phyloP scores from a whole-genome alignment of 2,113 vertebrate genomes.

The Tylochromis polylepis region DNA sequence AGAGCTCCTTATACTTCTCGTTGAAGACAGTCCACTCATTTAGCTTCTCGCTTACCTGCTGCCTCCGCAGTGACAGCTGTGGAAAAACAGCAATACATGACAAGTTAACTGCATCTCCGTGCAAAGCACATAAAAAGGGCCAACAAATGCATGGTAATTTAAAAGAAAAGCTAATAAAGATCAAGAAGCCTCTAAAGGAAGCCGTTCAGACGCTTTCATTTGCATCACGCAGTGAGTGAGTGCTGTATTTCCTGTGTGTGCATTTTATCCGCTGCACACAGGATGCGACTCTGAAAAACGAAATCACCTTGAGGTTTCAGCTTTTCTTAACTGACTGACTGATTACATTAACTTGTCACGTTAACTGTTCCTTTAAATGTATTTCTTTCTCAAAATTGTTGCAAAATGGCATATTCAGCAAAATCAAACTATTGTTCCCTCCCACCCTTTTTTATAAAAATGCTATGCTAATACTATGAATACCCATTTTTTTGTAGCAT shows the following conservation, averaged over 20 bases:
- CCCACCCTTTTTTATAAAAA: rapidly evolving
- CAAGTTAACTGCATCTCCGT: not conserved
- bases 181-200: not conserved
- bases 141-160: not conserved
- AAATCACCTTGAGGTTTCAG: slow-evolving; percentile 35
- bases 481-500: not conserved
- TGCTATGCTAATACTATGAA: not conserved
- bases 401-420: not conserved
- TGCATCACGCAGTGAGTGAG: not conserved
- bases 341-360: not conserved
- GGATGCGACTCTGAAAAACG: slow-evolving; percentile 50
- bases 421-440: not conserved
- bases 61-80: slow-evolving; percentile 85
- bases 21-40: slow-evolving; percentile 94
- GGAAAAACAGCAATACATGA: not conserved
- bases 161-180: not conserved
- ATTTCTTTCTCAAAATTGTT: not conserved
- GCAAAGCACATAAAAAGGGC: not conserved
- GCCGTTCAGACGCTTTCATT: not conserved
- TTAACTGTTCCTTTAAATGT: not conserved
- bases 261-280: slow-evolving; percentile 29
- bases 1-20: slow-evolving; percentile 92
- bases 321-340: not conserved
- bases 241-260: slow-evolving; percentile 61
- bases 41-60: slow-evolving; percentile 86